Conservation (phyloP, 2,797 vertebrate species). For the Aphelocoma californica region DNA sequence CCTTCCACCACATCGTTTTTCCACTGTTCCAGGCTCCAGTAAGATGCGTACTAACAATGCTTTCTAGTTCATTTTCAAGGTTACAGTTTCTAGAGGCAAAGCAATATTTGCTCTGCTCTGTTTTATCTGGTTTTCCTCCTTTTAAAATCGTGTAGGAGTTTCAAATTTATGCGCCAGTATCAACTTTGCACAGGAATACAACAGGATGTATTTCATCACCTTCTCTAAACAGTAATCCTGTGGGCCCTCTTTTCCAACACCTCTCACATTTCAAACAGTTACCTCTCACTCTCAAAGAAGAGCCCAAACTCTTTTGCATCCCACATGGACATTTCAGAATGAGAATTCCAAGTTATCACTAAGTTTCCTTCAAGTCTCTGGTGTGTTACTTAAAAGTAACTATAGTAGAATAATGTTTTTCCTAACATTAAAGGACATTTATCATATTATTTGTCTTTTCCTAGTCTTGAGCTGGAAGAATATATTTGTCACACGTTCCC, state of each 20-base stretch:
- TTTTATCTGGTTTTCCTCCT: neutral
- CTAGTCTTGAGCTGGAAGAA: neutral
- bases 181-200: constrained; percentile 15
- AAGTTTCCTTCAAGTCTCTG: constrained; percentile 52
- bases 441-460: constrained; percentile 2
- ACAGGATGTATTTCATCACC: neutral
- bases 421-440: constrained; percentile 53
- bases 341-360: constrained; percentile 54
- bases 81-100: neutral
- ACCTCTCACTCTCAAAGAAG: constrained; percentile 37
- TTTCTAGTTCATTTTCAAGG: neutral
- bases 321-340: neutral
- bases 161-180: neutral
- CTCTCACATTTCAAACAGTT: neutral
- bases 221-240: neutral
- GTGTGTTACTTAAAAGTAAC: constrained; percentile 23
- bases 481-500: neutral
- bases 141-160: neutral
- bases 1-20: neutral
- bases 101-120: neutral
- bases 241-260: neutral
- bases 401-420: constrained; percentile 22
- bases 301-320: constrained; percentile 12
- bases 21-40: neutral
- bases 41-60: neutral